These are phyloP conservation scores for human (Homo sapiens) DNA, from an alignment of 2,113 vertebrate species.

Conservation along the genomic window DNA sequence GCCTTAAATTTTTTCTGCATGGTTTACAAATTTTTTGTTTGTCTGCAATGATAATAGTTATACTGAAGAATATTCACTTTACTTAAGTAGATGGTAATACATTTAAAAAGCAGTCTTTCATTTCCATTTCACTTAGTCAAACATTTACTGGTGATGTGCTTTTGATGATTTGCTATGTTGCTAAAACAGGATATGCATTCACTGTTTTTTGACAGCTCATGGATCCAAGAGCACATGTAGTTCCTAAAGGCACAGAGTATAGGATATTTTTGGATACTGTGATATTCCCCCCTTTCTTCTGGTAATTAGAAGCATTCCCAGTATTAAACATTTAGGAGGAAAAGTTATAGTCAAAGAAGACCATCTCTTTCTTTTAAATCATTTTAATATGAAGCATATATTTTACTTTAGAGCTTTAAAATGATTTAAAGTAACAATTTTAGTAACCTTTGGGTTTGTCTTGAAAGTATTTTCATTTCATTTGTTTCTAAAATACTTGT, in stretches of 20 bases:
- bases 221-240: neutral
- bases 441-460: neutral
- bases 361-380: neutral
- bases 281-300: neutral
- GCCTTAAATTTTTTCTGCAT: neutral
- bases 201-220: conserved; percentile 6
- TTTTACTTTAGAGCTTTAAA: conserved; percentile 1
- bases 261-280: conserved; percentile 20
- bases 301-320: conserved; percentile 18
- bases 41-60: neutral
- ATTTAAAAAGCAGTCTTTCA: neutral
- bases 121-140: neutral
- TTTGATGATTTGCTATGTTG: conserved; percentile 26
- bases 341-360: neutral
- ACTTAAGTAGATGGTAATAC: neutral
- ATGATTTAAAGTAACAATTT: neutral
- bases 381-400: neutral
- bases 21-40: conserved; percentile 29
- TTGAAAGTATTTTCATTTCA: neutral
- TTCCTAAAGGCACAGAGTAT: neutral
- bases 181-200: conserved; percentile 23
- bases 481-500: neutral
- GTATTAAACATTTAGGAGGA: conserved; percentile 1
- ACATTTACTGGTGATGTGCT: neutral
- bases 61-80: conserved; percentile 27